Evolutionary conservation across 1,140 invertebrate genomes (phyloP).

Genomic region (Brevipalpus yothersi): DNA sequence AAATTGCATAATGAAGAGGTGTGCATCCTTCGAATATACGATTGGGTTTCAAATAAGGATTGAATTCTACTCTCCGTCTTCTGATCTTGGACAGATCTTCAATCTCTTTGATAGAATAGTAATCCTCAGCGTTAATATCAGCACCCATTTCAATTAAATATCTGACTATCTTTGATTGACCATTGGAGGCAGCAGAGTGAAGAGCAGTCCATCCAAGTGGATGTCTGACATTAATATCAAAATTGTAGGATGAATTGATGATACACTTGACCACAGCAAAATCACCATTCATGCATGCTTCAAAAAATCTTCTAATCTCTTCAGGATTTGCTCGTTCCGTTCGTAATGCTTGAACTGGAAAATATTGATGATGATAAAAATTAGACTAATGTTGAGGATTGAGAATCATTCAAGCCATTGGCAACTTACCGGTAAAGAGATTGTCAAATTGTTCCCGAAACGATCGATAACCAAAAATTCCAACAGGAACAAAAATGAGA

Average conservation of each 20-base stretch:
- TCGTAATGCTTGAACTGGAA: neutral
- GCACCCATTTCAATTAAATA: slow-evolving; percentile 45
- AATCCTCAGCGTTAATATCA: slow-evolving; percentile 48
- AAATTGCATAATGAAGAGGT: slow-evolving; percentile 63
- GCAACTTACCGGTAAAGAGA: neutral
- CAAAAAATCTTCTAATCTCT: neutral
- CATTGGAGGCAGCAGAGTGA: slow-evolving; percentile 57
- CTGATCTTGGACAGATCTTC: slow-evolving; percentile 30
- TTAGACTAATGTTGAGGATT: neutral
- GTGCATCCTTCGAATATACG: slow-evolving; percentile 62
- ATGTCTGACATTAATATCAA: slow-evolving; percentile 20
- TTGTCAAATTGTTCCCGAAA: neutral
- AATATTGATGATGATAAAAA: neutral
- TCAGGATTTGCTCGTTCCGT: neutral
- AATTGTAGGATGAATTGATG: neutral
- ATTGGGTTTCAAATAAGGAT: slow-evolving; percentile 37
- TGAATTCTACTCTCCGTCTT: slow-evolving; percentile 52
- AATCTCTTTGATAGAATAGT: slow-evolving; percentile 42
- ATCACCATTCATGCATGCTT: neutral
- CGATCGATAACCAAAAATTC: neutral
- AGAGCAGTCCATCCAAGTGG: slow-evolving; percentile 58
- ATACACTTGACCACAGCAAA: neutral
- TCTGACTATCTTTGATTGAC: slow-evolving; percentile 34
- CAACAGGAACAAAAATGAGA: neutral
- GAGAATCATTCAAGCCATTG: neutral